Evolutionary conservation across 92 coral and sea anemone genomes (phyloP).

Genomic region (Plumapathes pennacea): DNA sequence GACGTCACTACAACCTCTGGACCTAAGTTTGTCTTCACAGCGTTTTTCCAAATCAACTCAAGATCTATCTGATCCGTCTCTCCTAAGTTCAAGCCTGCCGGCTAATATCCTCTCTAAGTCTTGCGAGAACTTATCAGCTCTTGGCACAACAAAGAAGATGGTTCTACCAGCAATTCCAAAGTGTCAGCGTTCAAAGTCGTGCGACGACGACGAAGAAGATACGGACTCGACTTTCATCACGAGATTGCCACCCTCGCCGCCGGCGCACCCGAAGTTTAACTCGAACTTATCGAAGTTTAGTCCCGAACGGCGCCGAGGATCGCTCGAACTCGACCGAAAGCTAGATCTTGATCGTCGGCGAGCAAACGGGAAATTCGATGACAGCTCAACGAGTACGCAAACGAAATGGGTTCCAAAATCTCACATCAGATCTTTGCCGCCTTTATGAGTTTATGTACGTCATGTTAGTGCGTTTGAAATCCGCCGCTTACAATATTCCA

Average conservation of each 20-base stretch:
- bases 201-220: conserved; percentile 34
- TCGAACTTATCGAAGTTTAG: conserved; percentile 52
- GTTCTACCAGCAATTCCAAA: conserved; percentile 42
- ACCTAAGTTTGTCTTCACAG: conserved; percentile 25
- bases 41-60: conserved; percentile 64
- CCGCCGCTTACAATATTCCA: too few relatives aligned
- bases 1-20: conserved; percentile 68
- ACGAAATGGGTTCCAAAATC: conserved; percentile 83
- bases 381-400: conserved; percentile 30
- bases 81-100: conserved; percentile 23
- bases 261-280: conserved; percentile 27
- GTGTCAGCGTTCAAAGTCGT: conserved; percentile 7
- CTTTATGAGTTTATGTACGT: too few relatives aligned
- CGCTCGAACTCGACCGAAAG: conserved; percentile 58
- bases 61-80: conserved; percentile 30
- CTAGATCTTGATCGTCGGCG: conserved; percentile 54
- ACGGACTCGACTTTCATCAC: conserved; percentile 65
- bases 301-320: conserved; percentile 75
- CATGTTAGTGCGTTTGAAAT: too few relatives aligned
- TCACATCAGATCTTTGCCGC: too few relatives aligned
- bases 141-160: conserved; percentile 29
- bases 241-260: conserved; percentile 50
- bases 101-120: conserved; percentile 42
- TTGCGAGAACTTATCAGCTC: conserved; percentile 65
- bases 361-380: conserved; percentile 17